A percentile compares a stretch with the other conserved stretches of the same genome.
phyloP scores from a whole-genome alignment of 2,113 vertebrate species.

The Motacilla tschutschensis region DNA sequence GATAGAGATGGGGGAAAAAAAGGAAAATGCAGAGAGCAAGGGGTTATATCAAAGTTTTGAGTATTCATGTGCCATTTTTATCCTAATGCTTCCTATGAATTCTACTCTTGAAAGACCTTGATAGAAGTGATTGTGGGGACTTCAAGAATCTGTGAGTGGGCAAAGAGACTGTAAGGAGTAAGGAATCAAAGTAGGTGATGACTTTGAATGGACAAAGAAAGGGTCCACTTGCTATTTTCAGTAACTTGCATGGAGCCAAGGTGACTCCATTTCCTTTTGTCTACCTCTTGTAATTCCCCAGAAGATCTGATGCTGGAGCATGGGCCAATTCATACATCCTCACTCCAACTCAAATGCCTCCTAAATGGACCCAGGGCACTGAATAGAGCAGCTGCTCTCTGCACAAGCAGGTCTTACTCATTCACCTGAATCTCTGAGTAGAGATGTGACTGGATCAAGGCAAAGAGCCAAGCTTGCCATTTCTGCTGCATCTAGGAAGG shows the following conservation, averaged over 20 bases:
- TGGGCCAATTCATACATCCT: neutral
- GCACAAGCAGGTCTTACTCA: neutral
- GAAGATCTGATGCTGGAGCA: neutral
- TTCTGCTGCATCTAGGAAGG: slow-evolving; percentile 8
- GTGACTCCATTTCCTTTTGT: neutral
- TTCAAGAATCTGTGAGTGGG: neutral
- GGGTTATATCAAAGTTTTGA: neutral
- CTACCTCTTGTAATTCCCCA: neutral
- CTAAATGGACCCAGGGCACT: neutral
- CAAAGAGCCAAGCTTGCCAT: slow-evolving; percentile 20
- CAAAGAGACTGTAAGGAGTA: neutral
- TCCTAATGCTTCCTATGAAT: neutral
- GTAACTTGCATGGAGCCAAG: neutral
- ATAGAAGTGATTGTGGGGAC: neutral
- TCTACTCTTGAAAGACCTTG: neutral
- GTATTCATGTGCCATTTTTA: neutral
- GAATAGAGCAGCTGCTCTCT: neutral
- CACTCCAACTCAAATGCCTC: neutral
- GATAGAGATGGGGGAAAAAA: neutral
- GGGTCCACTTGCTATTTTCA: neutral
- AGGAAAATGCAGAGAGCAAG: neutral
- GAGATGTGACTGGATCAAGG: neutral
- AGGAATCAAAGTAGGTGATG: neutral
- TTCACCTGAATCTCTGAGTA: slow-evolving; percentile 9
- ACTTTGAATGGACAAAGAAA: neutral